phyloP scores from a whole-genome alignment of 2,888 invertebrate genomes.

The Tholera decimalis region DNA sequence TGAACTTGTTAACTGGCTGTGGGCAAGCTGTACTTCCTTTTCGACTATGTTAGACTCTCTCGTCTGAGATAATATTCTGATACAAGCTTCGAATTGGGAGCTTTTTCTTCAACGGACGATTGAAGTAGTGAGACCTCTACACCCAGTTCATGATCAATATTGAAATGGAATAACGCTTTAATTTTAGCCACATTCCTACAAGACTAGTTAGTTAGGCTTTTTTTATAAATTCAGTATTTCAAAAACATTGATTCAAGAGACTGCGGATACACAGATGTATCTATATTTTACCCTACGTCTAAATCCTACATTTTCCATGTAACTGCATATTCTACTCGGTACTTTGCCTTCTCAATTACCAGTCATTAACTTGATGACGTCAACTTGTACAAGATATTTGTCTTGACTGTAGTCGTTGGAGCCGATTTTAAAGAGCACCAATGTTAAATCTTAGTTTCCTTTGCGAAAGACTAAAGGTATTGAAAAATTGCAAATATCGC shows the following conservation, averaged over 20 bases:
- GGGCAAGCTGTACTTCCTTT: constrained; percentile 36
- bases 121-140: too few relatives aligned
- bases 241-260: not conserved
- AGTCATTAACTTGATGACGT: constrained; percentile 64
- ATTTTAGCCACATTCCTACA: not conserved
- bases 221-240: not conserved
- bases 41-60: constrained; percentile 24
- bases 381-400: constrained; percentile 45
- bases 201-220: not conserved
- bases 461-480: not conserved
- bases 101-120: not conserved
- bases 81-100: not conserved
- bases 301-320: constrained; percentile 38
- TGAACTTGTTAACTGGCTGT: constrained; percentile 63
- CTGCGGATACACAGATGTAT: not conserved
- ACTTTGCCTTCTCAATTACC: constrained; percentile 59
- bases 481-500: not conserved
- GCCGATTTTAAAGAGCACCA: constrained; percentile 16
- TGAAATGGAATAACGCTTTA: not conserved
- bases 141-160: not conserved
- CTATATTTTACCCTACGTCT: constrained; percentile 3
- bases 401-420: constrained; percentile 27
- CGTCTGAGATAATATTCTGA: constrained; percentile 12
- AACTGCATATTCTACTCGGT: constrained; percentile 27
- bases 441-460: not conserved